Conservation (phyloP, 2,888 invertebrate species). For the Pollenia angustigena region DNA sequence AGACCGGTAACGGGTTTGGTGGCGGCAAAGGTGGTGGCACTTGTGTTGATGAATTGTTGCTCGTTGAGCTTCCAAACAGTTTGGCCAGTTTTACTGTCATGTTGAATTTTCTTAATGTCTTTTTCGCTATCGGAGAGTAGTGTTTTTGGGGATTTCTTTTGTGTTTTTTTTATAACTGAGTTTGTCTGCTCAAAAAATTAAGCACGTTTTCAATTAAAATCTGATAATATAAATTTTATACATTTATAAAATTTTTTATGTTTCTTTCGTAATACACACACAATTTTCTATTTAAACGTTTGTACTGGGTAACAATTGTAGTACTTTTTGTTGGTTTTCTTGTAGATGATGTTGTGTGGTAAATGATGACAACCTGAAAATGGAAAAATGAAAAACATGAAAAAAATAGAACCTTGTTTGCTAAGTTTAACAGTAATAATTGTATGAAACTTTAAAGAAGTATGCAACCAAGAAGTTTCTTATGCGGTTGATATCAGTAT, state of each 20-base stretch:
- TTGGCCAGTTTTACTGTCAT: conserved; percentile 80
- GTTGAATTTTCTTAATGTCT: conserved; percentile 64
- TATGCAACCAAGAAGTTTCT: conserved; percentile 32
- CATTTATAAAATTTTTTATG: conserved; percentile 46
- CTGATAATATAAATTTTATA: conserved; percentile 63
- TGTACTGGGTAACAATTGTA: conserved; percentile 2
- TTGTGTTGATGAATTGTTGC: conserved; percentile 66
- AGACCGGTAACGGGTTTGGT: conserved; percentile 50
- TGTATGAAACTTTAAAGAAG: conserved; percentile 16
- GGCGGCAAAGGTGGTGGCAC: conserved; percentile 65
- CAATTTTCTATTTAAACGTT: conserved; percentile 39
- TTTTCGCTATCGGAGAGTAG: conserved; percentile 7
- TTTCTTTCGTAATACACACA: conserved; percentile 16
- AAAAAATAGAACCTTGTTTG: conserved; percentile 33
- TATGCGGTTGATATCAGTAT: conserved; percentile 35
- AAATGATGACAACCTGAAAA: conserved; percentile 61
- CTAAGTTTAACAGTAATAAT: conserved; percentile 27
- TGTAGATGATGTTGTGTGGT: conserved; percentile 25
- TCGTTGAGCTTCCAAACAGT: conserved; percentile 74
- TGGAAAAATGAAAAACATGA: conserved; percentile 31
- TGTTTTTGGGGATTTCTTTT: not conserved
- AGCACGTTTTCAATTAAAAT: conserved; percentile 80
- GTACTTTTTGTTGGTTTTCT: not conserved
- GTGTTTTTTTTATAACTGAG: conserved; percentile 5
- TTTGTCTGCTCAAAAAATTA: conserved; percentile 60